Evolutionary conservation across 2,888 invertebrate species (phyloP), one percentile per base, ranked within the genome.

Genomic region (Marronus borbonicus): DNA sequence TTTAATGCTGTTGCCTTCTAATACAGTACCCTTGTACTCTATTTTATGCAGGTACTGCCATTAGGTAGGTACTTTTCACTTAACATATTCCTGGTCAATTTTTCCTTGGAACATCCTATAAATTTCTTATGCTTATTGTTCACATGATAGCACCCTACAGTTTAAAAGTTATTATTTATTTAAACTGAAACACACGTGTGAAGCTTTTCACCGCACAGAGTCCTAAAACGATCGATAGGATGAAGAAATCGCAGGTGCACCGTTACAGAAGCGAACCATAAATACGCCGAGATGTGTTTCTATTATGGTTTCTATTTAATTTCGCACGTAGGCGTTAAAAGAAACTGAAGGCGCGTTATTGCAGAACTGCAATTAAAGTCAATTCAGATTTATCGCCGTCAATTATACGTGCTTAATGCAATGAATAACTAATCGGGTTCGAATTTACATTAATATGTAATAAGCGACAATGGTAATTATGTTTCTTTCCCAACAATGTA

Each of bases 241-340:
- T 58, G 24, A 58, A 50, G 72, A 72, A 72, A 72, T 72, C 39
- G 72, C 58, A 72, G 39, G 20, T 60, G 70, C 39, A 10, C 20
- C 58, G n/a, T 20, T 39, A 36, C n/a, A 2, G 24, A 58, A 39
- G 17, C 8, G 17, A 58, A n/a, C 36, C 72, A 10, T 72, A 24
- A 24, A 58, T 70, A 36, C 20, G 20, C 14, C 17, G 1, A 17
- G 50, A 39, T 20, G 58, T 24, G 28, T 70, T 72, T 39, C 20
- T 50, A 39, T 50, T 68, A 58, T 39, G 20, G 28, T 70, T 72
- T 39, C 20, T 50, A 39, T 50, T 68, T 72, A 58, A 39, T 58
- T 72, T 72, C 24, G 50, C 58, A 72, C 39, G 72, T 60, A 17
- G 72, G 72, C 39, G 58, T 72, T 58, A 55, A 62, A 58, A 72